Percentiles rank a stretch among this genome's conserved stretches.
Conservation (phyloP, 2,888 invertebrate genomes). For the Cosmia pyralina region DNA sequence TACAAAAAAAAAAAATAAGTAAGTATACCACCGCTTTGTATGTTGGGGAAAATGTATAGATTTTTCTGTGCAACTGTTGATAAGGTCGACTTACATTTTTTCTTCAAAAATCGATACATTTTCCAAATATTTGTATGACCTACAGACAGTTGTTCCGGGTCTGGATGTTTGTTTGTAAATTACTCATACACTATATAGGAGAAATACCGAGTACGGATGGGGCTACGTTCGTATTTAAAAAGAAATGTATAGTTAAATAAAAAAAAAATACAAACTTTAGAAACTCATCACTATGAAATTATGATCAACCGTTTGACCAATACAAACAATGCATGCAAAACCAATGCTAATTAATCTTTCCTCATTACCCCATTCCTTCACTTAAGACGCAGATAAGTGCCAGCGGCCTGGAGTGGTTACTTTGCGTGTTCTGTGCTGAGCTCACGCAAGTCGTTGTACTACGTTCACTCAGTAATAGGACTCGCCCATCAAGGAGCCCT, state of each 20-base stretch:
- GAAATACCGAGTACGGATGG: neutral
- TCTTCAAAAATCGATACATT: neutral
- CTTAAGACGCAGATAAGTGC: neutral
- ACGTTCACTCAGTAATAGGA: too few species aligned
- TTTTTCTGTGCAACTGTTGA: neutral
- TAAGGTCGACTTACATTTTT: neutral
- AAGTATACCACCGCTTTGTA: neutral
- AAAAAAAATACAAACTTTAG: neutral
- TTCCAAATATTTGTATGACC: neutral
- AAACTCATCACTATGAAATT: neutral
- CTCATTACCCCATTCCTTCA: slow-evolving; percentile 33
- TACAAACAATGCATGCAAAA: neutral
- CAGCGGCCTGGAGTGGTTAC: too few species aligned
- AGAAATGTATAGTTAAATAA: neutral
- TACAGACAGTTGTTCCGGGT: neutral
- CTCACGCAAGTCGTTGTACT: too few species aligned
- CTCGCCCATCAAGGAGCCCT: too few species aligned
- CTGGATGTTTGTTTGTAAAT: neutral
- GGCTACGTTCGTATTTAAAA: neutral
- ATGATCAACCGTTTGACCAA: neutral
- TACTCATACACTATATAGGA: neutral
- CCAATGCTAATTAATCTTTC: slow-evolving; percentile 18
- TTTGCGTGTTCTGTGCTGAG: too few species aligned
- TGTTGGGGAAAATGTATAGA: neutral
- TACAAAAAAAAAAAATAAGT: neutral